A percentile compares a stretch with the other conserved stretches of the same genome.
These are phyloP conservation scores for Pocota personata DNA, from an alignment of 2,888 invertebrate genomes.

Conservation along the genomic window DNA sequence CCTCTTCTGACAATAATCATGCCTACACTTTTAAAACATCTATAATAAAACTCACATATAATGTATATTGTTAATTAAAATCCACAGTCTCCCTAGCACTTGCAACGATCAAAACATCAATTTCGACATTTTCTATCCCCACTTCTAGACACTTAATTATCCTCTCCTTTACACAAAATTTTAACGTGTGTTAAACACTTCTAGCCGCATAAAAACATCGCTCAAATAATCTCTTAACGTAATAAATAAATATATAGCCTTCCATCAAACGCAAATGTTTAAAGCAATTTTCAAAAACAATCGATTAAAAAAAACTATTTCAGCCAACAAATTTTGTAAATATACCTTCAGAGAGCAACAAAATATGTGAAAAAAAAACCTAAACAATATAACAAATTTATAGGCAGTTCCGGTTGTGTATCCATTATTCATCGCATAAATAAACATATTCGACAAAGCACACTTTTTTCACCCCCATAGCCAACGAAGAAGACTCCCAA, in stretches of 20 bases:
- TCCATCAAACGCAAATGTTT: background rate
- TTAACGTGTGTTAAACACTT: background rate
- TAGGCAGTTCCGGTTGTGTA: slow-evolving; percentile 24
- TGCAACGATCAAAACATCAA: background rate
- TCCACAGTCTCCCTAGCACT: background rate
- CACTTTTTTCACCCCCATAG: background rate
- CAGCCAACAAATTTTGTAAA: background rate
- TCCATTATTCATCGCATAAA: slow-evolving; percentile 18
- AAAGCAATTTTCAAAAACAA: background rate
- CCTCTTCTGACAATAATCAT: no score
- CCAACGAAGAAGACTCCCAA: no score
- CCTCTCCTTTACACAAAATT: background rate
- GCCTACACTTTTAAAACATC: no score
- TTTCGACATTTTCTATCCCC: background rate
- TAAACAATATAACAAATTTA: background rate
- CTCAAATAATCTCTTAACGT: background rate
- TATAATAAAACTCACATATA: no score
- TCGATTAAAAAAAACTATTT: slow-evolving; percentile 25
- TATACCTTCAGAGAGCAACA: background rate
- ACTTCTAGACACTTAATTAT: background rate
- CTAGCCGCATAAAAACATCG: background rate
- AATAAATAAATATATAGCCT: background rate
- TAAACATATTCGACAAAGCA: slow-evolving; percentile 6
- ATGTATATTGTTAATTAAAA: no score
- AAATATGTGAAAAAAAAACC: background rate